A percentile compares a stretch with the other conserved stretches of the same genome.
These are phyloP conservation scores for Balaenoptera acutorostrata DNA, from an alignment of 2,113 vertebrate genomes.

Conservation along the genomic window DNA sequence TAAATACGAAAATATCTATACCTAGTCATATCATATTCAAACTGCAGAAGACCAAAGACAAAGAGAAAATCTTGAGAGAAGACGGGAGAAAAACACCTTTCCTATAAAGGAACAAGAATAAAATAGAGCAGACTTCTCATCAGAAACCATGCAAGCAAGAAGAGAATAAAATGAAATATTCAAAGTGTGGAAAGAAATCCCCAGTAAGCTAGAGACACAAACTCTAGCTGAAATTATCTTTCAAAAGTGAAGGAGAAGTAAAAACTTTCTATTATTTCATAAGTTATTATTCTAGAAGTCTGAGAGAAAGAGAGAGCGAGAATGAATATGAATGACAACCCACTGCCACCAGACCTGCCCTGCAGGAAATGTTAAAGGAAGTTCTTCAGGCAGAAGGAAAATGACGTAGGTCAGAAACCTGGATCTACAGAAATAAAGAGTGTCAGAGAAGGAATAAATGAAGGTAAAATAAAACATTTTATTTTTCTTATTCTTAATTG, in stretches of 20 bases:
- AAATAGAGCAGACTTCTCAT: neutral
- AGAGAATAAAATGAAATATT: neutral
- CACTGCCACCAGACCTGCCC: neutral
- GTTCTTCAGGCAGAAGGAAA: neutral
- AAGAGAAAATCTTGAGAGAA: neutral
- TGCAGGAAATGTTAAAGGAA: neutral
- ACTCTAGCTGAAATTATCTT: neutral
- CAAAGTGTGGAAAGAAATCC: neutral
- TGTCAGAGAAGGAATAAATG: neutral
- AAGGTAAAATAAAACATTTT: neutral
- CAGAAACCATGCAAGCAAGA: neutral
- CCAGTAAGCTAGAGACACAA: neutral
- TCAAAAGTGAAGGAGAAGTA: neutral
- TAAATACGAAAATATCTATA: neutral
- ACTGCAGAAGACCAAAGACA: neutral
- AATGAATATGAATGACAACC: neutral
- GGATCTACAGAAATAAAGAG: neutral
- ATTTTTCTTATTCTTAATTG: neutral
- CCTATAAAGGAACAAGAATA: neutral
- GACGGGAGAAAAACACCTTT: neutral
- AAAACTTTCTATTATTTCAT: neutral
- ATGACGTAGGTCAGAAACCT: neutral
- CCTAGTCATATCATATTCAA: neutral
- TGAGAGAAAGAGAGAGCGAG: neutral
- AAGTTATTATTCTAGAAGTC: neutral